Evolutionary conservation across 1,140 invertebrate genomes (phyloP).

Genomic region (Zaprionus ghesquierei): DNA sequence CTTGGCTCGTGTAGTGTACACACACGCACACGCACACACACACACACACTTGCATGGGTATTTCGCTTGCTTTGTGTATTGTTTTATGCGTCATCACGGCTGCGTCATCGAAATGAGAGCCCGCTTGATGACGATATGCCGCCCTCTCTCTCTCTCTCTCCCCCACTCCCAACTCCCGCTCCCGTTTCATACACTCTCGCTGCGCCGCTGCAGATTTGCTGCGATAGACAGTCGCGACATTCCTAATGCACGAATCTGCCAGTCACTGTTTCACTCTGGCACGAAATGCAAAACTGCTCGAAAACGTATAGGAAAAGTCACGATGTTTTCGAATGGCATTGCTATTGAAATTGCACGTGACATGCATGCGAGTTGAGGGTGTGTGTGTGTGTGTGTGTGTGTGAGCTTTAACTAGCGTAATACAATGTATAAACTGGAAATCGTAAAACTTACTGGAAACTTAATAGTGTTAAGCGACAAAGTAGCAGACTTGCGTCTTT

Average conservation of each 20-base stretch:
- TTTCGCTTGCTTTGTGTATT: neutral
- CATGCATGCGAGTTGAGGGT: neutral
- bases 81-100: constrained; percentile 42
- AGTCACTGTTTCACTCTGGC: constrained; percentile 33
- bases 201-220: neutral
- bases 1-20: constrained; percentile 13
- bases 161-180: too few relatives aligned
- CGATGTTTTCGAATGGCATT: constrained; percentile 6
- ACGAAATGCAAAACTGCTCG: constrained; percentile 30
- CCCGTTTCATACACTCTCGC: neutral
- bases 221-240: constrained; percentile 33
- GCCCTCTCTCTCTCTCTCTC: too few relatives aligned
- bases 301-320: constrained; percentile 6
- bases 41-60: neutral
- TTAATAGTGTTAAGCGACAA: neutral
- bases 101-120: constrained; percentile 39
- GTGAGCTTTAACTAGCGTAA: neutral
- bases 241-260: constrained; percentile 24
- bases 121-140: constrained; percentile 32
- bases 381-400: neutral
- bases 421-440: neutral
- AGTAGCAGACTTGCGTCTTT: neutral
- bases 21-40: constrained; percentile 3
- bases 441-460: neutral
- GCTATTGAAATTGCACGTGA: neutral